Base-by-base conservation (phyloP, 64 coral and sea anemone species). In the Orbicella faveolata region DNA sequence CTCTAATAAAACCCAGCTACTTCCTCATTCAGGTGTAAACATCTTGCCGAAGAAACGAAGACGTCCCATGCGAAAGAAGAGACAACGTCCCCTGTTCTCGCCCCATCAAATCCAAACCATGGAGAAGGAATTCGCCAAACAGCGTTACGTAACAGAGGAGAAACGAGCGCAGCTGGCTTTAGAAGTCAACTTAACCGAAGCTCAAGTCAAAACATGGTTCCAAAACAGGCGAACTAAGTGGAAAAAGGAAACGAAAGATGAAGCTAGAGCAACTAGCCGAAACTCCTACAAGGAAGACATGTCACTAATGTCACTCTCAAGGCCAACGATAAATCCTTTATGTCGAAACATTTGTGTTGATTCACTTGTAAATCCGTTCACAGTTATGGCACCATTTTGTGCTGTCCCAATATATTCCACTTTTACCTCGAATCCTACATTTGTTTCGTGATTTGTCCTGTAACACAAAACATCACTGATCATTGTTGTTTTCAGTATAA, bases 221-320 rank as follows among this genome's bases (percentile, higher is more conserved):
- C 94, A 95, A 79, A 95, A 95, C 69, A 81, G 94, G 76, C 37
- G 94, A 84, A 95, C 94, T 52, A 95, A 95, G 81, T 95, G 94
- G 94, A 90, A 90, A 57, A 95, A 95, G 80, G 94, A 95, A 75
- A 88, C 82, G 37, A 92, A 84, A 77, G 90, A 95, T 74, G 90
- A 95, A 78, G 88, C 88, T 18, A 89, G 73, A 34, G 8, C 84
- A 36, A 25, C 72, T 59, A 59, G 11, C 6, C 12, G 7, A 34
- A 78, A 48, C 10, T 7, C 1, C n/a, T 54, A 9, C 76, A 41
- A 53, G 76, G 36, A 9, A 25, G 41, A 78, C 20, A 52, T 74
- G 72, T 41, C 7, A n/a, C 41, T 53, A 12, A 41, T 53, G 23
- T 53, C 52, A 55, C 21, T 78, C 21, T 20, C 41, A 34, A 21